A percentile compares a stretch with the other conserved stretches of the same genome.
Evolutionary conservation across 2,888 invertebrate genomes (phyloP).

Genomic region (Lithophane socia): DNA sequence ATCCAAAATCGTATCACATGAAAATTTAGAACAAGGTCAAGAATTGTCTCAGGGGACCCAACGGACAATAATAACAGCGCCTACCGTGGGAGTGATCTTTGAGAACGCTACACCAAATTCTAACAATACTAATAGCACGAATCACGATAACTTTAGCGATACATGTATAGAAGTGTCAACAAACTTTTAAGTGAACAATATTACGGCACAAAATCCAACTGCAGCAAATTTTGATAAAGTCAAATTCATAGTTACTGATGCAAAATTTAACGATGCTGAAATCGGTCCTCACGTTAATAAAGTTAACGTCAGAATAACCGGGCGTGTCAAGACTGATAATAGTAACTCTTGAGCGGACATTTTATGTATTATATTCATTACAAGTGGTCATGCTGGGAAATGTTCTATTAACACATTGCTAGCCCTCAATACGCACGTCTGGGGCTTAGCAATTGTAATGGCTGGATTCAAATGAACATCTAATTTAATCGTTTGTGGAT

Average conservation of each 20-base stretch:
- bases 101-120: conserved; percentile 77
- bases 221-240: conserved; percentile 42
- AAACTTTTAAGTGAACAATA: conserved; percentile 28
- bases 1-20: conserved; percentile 69
- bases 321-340: conserved; percentile 68
- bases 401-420: conserved; percentile 61
- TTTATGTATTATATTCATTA: conserved; percentile 62
- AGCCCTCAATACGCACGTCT: conserved; percentile 40
- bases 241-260: conserved; percentile 63
- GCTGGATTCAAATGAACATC: conserved; percentile 36
- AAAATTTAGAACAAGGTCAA: conserved; percentile 87
- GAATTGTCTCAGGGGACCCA: conserved; percentile 83
- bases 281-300: conserved; percentile 71
- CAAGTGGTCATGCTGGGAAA: conserved; percentile 61
- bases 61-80: conserved; percentile 83
- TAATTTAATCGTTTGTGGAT: conserved; percentile 49
- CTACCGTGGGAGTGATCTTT: conserved; percentile 86
- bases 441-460: conserved; percentile 46
- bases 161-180: conserved; percentile 54
- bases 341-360: conserved; percentile 49
- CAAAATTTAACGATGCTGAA: conserved; percentile 71
- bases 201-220: conserved; percentile 57
- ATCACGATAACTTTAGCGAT: conserved; percentile 69
- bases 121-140: conserved; percentile 72
- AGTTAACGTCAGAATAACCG: conserved; percentile 70